phyloP scores from a whole-genome alignment of 2,888 invertebrate genomes.

The Morinoia aosen region DNA sequence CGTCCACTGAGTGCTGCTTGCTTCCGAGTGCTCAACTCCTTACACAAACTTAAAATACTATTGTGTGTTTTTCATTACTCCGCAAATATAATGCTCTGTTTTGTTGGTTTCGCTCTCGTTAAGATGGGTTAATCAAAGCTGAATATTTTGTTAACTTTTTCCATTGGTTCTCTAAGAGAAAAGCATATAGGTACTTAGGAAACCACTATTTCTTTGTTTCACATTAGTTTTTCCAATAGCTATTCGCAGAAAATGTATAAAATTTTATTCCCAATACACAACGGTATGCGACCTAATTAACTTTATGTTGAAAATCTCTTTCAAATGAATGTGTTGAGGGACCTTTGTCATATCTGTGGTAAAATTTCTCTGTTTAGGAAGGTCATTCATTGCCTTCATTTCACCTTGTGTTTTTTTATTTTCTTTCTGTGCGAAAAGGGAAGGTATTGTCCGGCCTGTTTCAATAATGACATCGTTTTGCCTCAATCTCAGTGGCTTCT shows the following conservation, averaged over 20 bases:
- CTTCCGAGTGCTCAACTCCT: background rate
- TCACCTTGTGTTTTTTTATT: background rate
- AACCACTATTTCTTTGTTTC: too few relatives aligned
- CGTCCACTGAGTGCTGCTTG: background rate
- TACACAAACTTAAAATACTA: background rate
- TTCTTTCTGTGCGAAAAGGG: background rate
- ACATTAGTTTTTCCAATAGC: background rate
- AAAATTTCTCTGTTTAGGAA: background rate
- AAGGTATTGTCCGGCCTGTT: background rate
- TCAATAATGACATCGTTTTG: background rate
- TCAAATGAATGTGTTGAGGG: background rate
- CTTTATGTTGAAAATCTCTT: background rate
- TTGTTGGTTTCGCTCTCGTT: background rate
- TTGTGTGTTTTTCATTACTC: background rate
- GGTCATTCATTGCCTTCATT: background rate
- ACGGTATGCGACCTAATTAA: background rate
- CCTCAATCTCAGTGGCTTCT: background rate
- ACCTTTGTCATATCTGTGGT: background rate
- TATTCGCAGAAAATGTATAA: background rate
- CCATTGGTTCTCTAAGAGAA: background rate
- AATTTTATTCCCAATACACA: background rate
- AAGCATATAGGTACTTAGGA: background rate
- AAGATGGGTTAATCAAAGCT: background rate
- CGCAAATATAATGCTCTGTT: background rate
- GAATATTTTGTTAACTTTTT: background rate